phyloP scores from a whole-genome alignment of 2,888 invertebrate genomes.

The Drosophila subsilvestris region DNA sequence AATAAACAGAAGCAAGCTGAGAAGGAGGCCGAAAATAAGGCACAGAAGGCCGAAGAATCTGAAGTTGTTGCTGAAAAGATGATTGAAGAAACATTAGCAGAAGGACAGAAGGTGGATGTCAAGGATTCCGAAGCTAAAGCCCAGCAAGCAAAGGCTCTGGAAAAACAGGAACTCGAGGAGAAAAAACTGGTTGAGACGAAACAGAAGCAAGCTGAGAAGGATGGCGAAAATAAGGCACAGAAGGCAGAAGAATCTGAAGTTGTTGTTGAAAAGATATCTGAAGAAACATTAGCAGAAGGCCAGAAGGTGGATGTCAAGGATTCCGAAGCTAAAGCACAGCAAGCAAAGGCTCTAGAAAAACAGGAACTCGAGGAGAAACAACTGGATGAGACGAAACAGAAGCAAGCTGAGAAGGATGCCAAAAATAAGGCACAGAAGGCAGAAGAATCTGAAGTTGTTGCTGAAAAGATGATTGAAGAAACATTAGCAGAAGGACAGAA shows the following conservation, averaged over 20 bases:
- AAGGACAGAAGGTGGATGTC: constrained; percentile 40
- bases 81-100: constrained; percentile 12
- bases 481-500: constrained; percentile 31
- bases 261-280: constrained; percentile 53
- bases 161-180: constrained; percentile 19
- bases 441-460: constrained; percentile 16
- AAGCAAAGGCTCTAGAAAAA: constrained; percentile 1
- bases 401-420: constrained; percentile 3
- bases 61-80: constrained; percentile 5
- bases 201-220: constrained; percentile 4
- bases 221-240: neutral
- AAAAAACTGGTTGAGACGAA: constrained; percentile 10
- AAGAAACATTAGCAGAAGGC: constrained; percentile 10
- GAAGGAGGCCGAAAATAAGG: neutral
- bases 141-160: constrained; percentile 20
- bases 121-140: constrained; percentile 37
- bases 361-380: constrained; percentile 8
- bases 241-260: constrained; percentile 23
- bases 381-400: neutral
- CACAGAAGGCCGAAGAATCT: constrained; percentile 1
- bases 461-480: constrained; percentile 11
- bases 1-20: neutral
- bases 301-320: constrained; percentile 13
- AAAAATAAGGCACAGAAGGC: constrained; percentile 1
- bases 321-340: constrained; percentile 9